Evolutionary conservation across 2,888 invertebrate genomes (phyloP), one percentile per base, ranked within the genome.

Genomic region (Cryptosula pallasiana): DNA sequence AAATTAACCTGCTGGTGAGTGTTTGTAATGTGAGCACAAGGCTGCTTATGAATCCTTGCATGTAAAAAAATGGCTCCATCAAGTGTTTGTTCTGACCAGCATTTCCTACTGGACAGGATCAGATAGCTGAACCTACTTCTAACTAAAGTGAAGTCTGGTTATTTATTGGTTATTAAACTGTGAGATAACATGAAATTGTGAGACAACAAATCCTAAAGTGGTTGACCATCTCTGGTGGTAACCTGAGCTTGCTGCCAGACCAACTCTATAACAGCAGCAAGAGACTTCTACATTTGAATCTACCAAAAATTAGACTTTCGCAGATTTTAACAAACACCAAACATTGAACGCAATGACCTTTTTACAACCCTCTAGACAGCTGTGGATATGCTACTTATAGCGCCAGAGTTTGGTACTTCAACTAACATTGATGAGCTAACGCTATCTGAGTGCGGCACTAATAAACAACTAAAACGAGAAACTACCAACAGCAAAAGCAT

Each of bases 361-460:
- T 63, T 32, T 32, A 29, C 63, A 63, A 63, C 32, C 63, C 34
- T 63, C 32, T 63, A 32, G 63, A 63, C 2, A n/a, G 34, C n/a
- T 63, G 63, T 27, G 32, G 32, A 25, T 29, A 63, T 25, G 13
- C 63, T 13, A 29, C 63, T n/a, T 32, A 63, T 63, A 5, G 27
- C 27, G 2, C 29, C 32, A 13, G 63, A 63, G 29, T 63, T 63
- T 63, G 3, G 13, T 9, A 63, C 2, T 3, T n/a, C 32, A 9
- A 32, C 63, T 9, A 27, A 63, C 25, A 27, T 63, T 5, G 3
- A 27, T 9, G 9, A 9, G 16, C 2, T 63, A 3, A 63, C 13
- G 32, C 32, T 63, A 32, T 16, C 2, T 20, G 20, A 45, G 45
- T 20, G 20, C 20, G 5, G 45, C 45, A 45, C 20, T 13, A 20